Conservation (phyloP, 2,888 invertebrate species). For the Caenorhabditis sp. region DNA sequence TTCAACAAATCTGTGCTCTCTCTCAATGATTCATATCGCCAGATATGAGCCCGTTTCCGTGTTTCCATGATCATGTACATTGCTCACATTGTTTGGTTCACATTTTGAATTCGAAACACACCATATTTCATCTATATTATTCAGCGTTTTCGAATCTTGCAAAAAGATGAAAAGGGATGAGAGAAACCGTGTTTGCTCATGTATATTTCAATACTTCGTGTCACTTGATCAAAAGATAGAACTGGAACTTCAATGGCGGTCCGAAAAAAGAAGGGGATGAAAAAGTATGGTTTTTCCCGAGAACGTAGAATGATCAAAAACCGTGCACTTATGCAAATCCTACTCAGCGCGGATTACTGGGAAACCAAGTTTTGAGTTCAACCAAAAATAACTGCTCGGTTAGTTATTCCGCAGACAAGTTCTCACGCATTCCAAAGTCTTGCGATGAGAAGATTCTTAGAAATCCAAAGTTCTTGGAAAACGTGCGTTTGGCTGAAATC, state of each 20-base stretch:
- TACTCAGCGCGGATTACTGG: constrained; percentile 9
- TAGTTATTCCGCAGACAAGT: constrained; percentile 14
- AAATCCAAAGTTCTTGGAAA: background rate
- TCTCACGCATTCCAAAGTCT: constrained; percentile 11
- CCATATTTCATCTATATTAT: constrained; percentile 17
- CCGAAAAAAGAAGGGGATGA: background rate
- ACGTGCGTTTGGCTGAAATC: constrained; percentile 37
- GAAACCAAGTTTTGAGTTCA: background rate
- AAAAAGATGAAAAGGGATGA: constrained; percentile 23
- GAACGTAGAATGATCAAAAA: constrained; percentile 50
- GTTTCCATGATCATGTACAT: constrained; percentile 20
- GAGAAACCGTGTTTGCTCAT: constrained; percentile 8
- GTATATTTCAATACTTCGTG: background rate
- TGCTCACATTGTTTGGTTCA: constrained; percentile 18
- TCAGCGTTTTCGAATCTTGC: constrained; percentile 25
- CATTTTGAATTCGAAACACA: constrained; percentile 32
- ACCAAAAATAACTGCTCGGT: constrained; percentile 17
- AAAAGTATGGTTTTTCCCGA: constrained; percentile 4
- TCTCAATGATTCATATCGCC: background rate
- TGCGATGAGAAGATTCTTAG: background rate
- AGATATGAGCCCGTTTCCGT: background rate
- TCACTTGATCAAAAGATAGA: constrained; percentile 2
- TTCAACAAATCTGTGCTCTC: background rate
- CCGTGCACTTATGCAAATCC: constrained; percentile 49
- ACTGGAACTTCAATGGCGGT: constrained; percentile 6